phyloP scores from a whole-genome alignment of 2,888 invertebrate species.

The Dryobota labecula region DNA sequence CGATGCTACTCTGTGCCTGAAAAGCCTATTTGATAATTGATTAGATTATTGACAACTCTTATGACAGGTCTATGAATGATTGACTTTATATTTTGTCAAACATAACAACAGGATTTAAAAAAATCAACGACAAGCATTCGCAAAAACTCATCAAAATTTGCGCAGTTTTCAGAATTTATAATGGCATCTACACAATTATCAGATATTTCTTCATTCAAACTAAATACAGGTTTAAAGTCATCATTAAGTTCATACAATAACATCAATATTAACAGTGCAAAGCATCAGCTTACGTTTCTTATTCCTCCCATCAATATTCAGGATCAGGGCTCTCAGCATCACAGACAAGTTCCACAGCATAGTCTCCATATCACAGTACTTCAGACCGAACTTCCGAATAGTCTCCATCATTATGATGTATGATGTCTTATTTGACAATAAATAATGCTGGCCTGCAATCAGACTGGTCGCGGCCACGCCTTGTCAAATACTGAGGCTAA shows the following conservation, averaged over 20 bases:
- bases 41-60: neutral
- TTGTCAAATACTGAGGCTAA: conserved; percentile 25
- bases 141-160: neutral
- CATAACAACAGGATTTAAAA: neutral
- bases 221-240: neutral
- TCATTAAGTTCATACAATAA: neutral
- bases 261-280: neutral
- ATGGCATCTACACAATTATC: no score
- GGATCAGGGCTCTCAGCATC: conserved; percentile 69
- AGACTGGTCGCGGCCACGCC: conserved; percentile 4
- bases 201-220: neutral
- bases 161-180: neutral
- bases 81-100: neutral
- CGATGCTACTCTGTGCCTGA: neutral
- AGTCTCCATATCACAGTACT: conserved; percentile 73
- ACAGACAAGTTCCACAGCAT: conserved; percentile 75
- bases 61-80: no score
- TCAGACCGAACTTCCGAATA: conserved; percentile 67
- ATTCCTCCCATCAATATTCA: conserved; percentile 72
- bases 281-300: conserved; percentile 70
- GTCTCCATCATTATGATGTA: conserved; percentile 31
- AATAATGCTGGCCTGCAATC: conserved; percentile 15
- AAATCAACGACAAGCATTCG: neutral
- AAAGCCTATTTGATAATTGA: neutral
- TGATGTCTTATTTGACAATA: conserved; percentile 6